Evolutionary conservation across 2,797 vertebrate genomes (phyloP).

Genomic region (Brachyalestes nurse): DNA sequence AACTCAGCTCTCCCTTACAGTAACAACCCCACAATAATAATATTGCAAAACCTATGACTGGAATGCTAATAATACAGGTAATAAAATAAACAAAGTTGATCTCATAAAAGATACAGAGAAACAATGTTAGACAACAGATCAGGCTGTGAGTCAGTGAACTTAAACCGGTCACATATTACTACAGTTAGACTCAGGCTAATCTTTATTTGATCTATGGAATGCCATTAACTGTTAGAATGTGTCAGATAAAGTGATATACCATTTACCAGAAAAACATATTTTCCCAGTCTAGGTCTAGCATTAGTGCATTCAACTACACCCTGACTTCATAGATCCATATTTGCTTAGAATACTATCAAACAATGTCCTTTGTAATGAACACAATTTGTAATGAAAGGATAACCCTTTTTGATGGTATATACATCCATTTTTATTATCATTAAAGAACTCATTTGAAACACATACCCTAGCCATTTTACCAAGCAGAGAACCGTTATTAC

Average conservation of each 20-base stretch:
- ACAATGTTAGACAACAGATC: neutral
- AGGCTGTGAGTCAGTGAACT: neutral
- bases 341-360: too few relatives aligned
- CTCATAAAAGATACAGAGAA: neutral
- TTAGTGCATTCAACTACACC: neutral
- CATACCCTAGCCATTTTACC: too few relatives aligned
- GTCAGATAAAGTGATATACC: neutral
- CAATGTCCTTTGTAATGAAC: too few relatives aligned
- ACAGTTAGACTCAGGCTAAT: neutral
- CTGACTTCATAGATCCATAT: neutral
- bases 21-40: constrained; percentile 30
- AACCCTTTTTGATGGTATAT: too few relatives aligned
- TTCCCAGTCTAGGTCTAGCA: neutral
- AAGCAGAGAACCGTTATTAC: too few relatives aligned
- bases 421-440: too few relatives aligned
- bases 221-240: neutral
- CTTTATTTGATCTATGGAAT: constrained; percentile 2
- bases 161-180: neutral
- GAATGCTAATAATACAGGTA: constrained; percentile 44
- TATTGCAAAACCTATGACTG: constrained; percentile 50
- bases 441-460: too few relatives aligned
- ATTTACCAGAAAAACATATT: neutral
- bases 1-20: constrained; percentile 28
- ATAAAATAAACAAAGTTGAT: constrained; percentile 30
- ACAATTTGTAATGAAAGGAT: too few relatives aligned